Evolutionary conservation across 2,113 vertebrate genomes (phyloP).

Genomic region (rat (Rattus norvegicus)): DNA sequence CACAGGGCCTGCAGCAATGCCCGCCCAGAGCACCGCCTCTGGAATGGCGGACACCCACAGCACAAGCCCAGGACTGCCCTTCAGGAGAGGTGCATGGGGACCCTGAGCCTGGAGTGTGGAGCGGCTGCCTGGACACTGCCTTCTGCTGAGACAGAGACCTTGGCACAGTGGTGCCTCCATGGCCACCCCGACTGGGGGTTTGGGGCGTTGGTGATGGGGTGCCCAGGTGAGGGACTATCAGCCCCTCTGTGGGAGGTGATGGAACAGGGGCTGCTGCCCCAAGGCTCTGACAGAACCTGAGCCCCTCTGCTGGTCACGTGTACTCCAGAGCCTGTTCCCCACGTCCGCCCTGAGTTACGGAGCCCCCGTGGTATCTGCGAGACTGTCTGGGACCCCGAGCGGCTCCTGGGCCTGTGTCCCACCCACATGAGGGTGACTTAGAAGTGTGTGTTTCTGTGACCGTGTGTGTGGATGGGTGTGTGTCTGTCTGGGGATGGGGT

Average conservation of each 20-base stretch:
- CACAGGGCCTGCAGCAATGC: conserved; percentile 15
- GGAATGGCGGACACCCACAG: not conserved
- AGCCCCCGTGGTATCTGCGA: not conserved
- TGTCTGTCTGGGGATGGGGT: not conserved
- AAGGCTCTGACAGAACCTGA: not conserved
- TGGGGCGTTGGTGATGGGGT: not conserved
- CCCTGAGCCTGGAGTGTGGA: not conserved
- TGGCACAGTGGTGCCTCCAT: rapidly evolving
- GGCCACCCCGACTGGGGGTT: not conserved
- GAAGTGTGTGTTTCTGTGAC: not conserved
- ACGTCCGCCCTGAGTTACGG: not conserved
- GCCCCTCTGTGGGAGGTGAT: not conserved
- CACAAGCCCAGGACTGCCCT: conserved; percentile 20
- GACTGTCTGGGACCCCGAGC: not conserved
- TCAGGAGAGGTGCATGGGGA: not conserved
- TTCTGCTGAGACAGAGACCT: not conserved
- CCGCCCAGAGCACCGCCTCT: not conserved
- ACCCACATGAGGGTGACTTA: not conserved
- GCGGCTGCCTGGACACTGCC: not conserved
- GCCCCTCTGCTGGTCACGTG: not conserved
- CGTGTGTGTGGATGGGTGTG: not conserved
- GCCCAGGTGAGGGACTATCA: not conserved
- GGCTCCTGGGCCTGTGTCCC: not conserved
- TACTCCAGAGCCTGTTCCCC: not conserved
- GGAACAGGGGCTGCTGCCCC: not conserved